These are phyloP conservation scores for Dinoponera quadriceps DNA, from an alignment of 1,140 invertebrate genomes.

Conservation along the genomic window DNA sequence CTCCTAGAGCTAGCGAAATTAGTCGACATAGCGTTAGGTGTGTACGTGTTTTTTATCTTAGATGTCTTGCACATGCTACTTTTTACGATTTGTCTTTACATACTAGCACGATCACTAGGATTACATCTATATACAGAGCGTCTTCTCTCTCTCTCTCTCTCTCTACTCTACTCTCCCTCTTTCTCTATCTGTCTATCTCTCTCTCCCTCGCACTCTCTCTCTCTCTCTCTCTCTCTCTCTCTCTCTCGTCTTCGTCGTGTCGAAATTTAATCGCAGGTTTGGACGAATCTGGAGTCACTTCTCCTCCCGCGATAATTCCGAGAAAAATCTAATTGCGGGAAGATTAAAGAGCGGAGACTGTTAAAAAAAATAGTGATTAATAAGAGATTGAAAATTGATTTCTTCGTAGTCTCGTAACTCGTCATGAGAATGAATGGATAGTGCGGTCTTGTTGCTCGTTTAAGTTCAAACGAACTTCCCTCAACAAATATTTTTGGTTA, in stretches of 20 bases:
- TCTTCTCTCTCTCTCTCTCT: not conserved
- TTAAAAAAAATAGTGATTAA: no score
- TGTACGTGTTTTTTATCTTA: slow-evolving; percentile 83
- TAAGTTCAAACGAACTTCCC: no score
- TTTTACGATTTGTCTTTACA: slow-evolving; percentile 80
- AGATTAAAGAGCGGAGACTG: no score
- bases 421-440: no score
- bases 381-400: no score
- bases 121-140: slow-evolving; percentile 23
- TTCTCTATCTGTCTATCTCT: no score
- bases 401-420: no score
- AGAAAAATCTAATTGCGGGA: not conserved
- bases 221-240: no score
- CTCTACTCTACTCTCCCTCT: no score
- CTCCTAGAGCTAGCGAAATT: slow-evolving; percentile 79
- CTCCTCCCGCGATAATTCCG: not conserved
- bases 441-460: no score
- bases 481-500: no score
- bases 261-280: not conserved
- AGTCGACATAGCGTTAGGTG: slow-evolving; percentile 80
- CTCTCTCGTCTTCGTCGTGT: slow-evolving; percentile 25
- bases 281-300: not conserved
- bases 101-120: slow-evolving; percentile 80
- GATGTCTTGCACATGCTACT: slow-evolving; percentile 83
- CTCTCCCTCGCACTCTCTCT: no score